Conservation (phyloP, 1,140 invertebrate species). For the Rhagoletis pomonella region DNA sequence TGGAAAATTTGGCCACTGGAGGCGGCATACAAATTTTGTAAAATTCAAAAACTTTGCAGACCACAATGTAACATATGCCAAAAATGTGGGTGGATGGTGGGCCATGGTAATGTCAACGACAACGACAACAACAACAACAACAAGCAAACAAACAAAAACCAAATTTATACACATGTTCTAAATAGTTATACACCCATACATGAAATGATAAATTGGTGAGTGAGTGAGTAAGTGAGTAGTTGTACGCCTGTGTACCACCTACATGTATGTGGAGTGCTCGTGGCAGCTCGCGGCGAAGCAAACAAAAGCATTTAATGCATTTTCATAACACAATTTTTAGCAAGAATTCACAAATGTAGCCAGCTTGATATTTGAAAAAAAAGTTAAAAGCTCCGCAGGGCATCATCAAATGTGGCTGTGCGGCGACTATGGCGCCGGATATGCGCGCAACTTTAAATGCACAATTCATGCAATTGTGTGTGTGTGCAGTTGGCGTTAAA, state of each 20-base stretch:
- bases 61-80: slow-evolving; percentile 47
- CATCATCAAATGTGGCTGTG: slow-evolving; percentile 39
- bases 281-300: slow-evolving; percentile 43
- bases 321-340: slow-evolving; percentile 42
- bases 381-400: slow-evolving; percentile 48
- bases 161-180: too few species aligned
- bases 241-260: not conserved
- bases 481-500: not conserved
- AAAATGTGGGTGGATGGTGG: not conserved
- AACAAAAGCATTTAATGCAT: slow-evolving; percentile 51
- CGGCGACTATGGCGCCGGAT: slow-evolving; percentile 6
- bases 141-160: not conserved
- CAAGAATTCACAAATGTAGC: not conserved
- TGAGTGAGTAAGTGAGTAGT: not conserved
- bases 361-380: not conserved
- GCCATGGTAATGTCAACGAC: too few species aligned
- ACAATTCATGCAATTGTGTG: not conserved
- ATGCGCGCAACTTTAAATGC: slow-evolving; percentile 17
- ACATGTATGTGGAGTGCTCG: not conserved
- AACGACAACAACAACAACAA: not conserved
- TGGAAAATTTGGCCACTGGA: slow-evolving; percentile 22
- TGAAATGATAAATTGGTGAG: not conserved
- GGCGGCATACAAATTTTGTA: slow-evolving; percentile 47
- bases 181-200: not conserved
- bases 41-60: slow-evolving; percentile 47